Percentiles rank a stretch among this genome's conserved stretches.
These are phyloP conservation scores for Porites cylindrica DNA, from an alignment of 92 coral and sea anemone species.

Conservation along the genomic window DNA sequence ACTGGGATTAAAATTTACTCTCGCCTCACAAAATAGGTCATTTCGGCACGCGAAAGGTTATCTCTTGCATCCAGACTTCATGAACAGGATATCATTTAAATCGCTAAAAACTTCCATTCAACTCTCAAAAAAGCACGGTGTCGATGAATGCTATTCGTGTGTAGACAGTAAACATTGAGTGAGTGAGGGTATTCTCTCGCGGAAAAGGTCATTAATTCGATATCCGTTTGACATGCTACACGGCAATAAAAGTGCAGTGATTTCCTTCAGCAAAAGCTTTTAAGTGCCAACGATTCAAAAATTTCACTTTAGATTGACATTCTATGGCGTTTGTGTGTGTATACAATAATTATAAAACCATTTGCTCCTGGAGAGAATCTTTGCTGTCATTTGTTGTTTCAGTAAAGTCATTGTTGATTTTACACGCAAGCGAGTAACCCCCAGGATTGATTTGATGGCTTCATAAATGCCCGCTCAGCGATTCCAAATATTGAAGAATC, in stretches of 20 bases:
- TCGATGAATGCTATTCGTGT: neutral
- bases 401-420: constrained; percentile 39
- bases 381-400: constrained; percentile 26
- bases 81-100: constrained; percentile 3
- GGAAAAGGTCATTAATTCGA: too few species aligned
- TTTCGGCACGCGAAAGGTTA: constrained; percentile 57
- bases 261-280: too few species aligned
- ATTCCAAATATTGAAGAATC: neutral
- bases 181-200: neutral
- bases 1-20: constrained; percentile 15
- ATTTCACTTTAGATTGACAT: neutral
- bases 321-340: neutral
- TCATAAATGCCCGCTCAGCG: neutral
- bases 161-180: neutral
- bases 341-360: constrained; percentile 1
- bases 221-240: neutral
- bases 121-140: neutral
- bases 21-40: constrained; percentile 31
- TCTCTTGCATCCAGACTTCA: constrained; percentile 44
- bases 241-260: neutral
- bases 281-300: neutral
- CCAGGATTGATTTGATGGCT: constrained; percentile 22
- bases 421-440: constrained; percentile 21
- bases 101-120: constrained; percentile 6
- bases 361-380: constrained; percentile 8